Conservation (phyloP, 2,113 vertebrate genomes). For the Neofelis nebulosa region DNA sequence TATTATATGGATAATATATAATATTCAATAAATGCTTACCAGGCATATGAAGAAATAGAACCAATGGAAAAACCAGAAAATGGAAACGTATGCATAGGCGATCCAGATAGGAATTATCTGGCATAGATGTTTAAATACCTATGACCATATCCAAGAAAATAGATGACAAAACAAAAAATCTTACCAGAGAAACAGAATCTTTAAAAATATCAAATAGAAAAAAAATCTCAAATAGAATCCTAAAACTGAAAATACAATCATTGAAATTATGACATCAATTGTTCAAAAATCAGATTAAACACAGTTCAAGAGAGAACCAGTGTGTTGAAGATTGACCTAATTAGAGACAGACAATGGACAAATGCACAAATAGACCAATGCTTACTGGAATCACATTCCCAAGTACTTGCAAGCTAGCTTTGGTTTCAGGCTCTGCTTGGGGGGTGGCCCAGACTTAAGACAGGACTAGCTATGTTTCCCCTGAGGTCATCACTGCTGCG, state of each 20-base stretch:
- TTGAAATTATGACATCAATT: not conserved
- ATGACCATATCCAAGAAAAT: not conserved
- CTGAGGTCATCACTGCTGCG: not conserved
- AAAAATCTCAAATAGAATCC: not conserved
- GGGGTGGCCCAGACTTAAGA: not conserved
- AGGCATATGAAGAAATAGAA: not conserved
- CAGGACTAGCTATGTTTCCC: not conserved
- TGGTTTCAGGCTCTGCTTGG: not conserved
- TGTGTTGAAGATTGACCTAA: not conserved
- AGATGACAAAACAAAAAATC: not conserved
- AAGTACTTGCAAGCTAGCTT: not conserved
- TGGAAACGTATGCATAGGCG: not conserved
- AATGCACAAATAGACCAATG: not conserved
- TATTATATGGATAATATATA: not conserved
- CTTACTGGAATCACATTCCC: not conserved
- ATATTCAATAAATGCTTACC: not conserved
- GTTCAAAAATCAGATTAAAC: not conserved
- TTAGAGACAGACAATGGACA: not conserved
- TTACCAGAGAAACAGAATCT: not conserved
- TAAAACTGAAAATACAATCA: not conserved
- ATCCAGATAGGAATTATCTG: not conserved
- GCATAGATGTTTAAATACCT: not conserved
- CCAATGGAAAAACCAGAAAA: not conserved
- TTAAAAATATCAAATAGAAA: not conserved
- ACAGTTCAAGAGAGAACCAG: not conserved